phyloP scores from a whole-genome alignment of 2,888 invertebrate genomes.

The Oscheius onirici region DNA sequence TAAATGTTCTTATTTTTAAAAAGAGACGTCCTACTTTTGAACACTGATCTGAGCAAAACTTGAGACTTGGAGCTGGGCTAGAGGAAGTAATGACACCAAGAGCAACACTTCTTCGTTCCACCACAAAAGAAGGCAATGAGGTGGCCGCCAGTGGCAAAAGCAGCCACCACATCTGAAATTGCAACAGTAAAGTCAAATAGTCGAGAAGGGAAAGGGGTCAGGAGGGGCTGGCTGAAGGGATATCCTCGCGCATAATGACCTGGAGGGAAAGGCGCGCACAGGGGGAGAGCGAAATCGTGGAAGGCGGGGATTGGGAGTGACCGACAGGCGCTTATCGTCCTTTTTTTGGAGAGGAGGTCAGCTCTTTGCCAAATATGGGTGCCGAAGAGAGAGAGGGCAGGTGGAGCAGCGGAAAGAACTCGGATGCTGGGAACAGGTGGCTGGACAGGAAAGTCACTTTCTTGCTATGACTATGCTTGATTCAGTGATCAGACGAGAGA shows the following conservation, averaged over 20 bases:
- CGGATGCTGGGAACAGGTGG: too few relatives aligned
- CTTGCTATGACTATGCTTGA: too few relatives aligned
- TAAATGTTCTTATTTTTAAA: neutral
- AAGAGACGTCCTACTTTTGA: neutral
- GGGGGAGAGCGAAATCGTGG: neutral
- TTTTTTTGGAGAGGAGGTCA: neutral
- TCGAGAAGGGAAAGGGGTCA: constrained; percentile 10
- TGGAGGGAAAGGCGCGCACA: constrained; percentile 24
- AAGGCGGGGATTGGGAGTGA: neutral
- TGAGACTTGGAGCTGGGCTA: neutral
- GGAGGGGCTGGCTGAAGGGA: too few relatives aligned
- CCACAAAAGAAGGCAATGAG: neutral
- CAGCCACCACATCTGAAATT: constrained; percentile 23
- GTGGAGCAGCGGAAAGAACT: neutral
- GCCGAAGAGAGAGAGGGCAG: neutral
- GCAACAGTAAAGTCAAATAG: constrained; percentile 7
- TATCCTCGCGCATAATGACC: constrained; percentile 27
- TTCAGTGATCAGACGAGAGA: too few relatives aligned
- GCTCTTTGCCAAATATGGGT: constrained; percentile 14
- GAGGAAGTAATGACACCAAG: neutral
- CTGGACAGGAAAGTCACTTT: too few relatives aligned
- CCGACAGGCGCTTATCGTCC: neutral
- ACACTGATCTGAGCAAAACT: constrained; percentile 2
- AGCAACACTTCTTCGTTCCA: neutral
- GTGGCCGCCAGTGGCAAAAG: constrained; percentile 10